These are phyloP conservation scores for Zosterops japonicus DNA, from an alignment of 2,113 vertebrate species.

Conservation along the genomic window DNA sequence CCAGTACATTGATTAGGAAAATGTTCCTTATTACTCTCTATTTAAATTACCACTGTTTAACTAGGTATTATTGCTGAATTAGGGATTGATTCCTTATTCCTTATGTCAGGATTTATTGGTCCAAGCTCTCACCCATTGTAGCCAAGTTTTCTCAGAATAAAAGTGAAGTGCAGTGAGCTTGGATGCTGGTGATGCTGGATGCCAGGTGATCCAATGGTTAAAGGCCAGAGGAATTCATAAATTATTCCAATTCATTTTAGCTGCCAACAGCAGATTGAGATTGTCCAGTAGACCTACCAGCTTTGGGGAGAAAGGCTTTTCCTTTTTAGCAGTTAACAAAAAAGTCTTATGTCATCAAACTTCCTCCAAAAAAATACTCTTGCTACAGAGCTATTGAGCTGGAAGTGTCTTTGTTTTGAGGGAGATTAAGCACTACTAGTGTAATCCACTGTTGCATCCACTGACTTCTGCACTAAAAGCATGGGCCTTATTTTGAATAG, in stretches of 20 bases:
- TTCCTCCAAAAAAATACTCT: background rate
- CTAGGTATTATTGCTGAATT: conserved; percentile 42
- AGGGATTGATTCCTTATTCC: conserved; percentile 54
- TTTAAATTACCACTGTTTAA: conserved; percentile 28
- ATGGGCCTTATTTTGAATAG: background rate
- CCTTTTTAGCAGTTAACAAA: background rate
- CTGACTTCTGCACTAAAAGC: background rate
- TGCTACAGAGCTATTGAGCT: background rate
- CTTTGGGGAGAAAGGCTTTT: background rate
- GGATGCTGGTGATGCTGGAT: background rate
- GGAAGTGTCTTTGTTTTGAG: background rate
- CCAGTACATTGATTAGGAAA: conserved; percentile 41
- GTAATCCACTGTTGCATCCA: background rate
- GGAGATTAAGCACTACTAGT: background rate
- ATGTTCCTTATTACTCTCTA: conserved; percentile 20
- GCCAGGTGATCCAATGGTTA: background rate
- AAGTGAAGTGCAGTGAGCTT: background rate
- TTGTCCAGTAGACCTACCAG: background rate
- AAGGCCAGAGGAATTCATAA: background rate
- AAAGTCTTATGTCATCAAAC: background rate
- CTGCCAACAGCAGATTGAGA: background rate
- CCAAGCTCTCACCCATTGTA: background rate
- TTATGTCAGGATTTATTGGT: background rate
- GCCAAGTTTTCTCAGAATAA: background rate
- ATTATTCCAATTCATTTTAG: background rate